Percentiles rank a stretch among this genome's conserved stretches.
Conservation (phyloP, 2,113 vertebrate genomes). For the Halichoeres trimaculatus region DNA sequence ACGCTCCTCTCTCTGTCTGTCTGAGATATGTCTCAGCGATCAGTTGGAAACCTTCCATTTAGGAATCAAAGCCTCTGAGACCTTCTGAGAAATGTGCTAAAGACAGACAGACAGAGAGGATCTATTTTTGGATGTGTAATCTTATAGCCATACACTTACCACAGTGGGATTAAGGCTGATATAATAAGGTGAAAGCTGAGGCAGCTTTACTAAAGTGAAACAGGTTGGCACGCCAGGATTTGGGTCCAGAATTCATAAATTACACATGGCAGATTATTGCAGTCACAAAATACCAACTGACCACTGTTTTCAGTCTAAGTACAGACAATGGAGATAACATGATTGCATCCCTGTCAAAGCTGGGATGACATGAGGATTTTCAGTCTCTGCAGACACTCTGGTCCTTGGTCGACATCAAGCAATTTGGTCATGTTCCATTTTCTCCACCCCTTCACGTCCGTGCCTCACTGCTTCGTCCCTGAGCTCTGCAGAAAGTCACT, state of each 20-base stretch:
- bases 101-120: conserved; percentile 45
- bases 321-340: background rate
- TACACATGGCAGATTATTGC: background rate
- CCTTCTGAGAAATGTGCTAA: conserved; percentile 51
- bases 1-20: conserved; percentile 36
- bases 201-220: conserved; percentile 23
- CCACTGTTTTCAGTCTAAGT: background rate
- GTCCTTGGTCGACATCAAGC: conserved; percentile 22
- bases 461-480: conserved; percentile 51
- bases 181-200: conserved; percentile 23
- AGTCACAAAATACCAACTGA: conserved; percentile 1
- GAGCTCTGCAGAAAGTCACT: conserved; percentile 76
- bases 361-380: conserved; percentile 1
- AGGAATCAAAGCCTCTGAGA: conserved; percentile 55
- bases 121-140: conserved; percentile 65
- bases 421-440: conserved; percentile 40
- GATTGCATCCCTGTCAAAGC: background rate
- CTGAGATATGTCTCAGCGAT: conserved; percentile 50
- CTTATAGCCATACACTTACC: conserved; percentile 46
- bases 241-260: background rate
- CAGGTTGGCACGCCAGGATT: conserved; percentile 12
- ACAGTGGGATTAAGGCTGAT: conserved; percentile 35
- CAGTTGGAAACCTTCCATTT: conserved; percentile 45
- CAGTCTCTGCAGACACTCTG: conserved; percentile 9
- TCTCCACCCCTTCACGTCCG: conserved; percentile 31